Percentiles rank a stretch among this genome's conserved stretches.
phyloP scores from a whole-genome alignment of 2,797 vertebrate species.

The Lagocephalus sceleratus region DNA sequence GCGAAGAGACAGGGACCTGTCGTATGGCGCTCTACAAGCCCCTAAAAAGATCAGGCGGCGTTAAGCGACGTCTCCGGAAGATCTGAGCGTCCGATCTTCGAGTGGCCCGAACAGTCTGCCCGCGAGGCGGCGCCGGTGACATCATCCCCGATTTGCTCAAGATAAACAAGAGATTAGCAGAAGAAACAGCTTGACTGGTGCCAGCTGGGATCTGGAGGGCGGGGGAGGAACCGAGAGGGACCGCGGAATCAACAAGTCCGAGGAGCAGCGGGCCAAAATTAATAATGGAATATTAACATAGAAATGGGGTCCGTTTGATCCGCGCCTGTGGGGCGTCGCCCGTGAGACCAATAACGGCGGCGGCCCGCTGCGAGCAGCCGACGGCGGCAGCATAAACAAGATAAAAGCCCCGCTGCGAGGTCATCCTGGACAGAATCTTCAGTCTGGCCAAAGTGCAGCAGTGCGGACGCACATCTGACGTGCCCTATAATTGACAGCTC shows the following conservation, averaged over 20 bases:
- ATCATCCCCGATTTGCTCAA: constrained; percentile 23
- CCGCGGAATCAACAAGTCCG: constrained; percentile 16
- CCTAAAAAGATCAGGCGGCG: constrained; percentile 26
- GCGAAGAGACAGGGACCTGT: constrained; percentile 28
- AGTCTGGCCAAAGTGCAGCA: constrained; percentile 18
- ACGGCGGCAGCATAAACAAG: too few relatives aligned
- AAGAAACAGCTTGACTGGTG: constrained; percentile 24
- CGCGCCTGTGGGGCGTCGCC: too few relatives aligned
- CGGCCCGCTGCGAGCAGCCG: too few relatives aligned
- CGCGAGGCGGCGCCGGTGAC: constrained; percentile 11
- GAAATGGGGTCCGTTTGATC: constrained; percentile 9
- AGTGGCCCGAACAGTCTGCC: constrained; percentile 19
- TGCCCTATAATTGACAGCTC: neutral
- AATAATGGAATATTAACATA: constrained; percentile 20
- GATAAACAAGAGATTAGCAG: constrained; percentile 17
- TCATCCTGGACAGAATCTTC: constrained; percentile 26
- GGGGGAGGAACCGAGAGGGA: constrained; percentile 20
- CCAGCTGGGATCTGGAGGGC: constrained; percentile 38
- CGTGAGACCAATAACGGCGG: too few relatives aligned
- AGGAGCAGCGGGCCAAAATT: constrained; percentile 43
- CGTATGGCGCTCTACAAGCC: constrained; percentile 36
- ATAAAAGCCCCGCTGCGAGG: constrained; percentile 13
- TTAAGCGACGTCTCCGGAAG: constrained; percentile 25
- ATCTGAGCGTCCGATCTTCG: constrained; percentile 28
- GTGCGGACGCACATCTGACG: constrained; percentile 15